Percentiles rank a stretch among this genome's conserved stretches.
Conservation (phyloP, 2,797 vertebrate genomes). For the Chiloscyllium punctatum region DNA sequence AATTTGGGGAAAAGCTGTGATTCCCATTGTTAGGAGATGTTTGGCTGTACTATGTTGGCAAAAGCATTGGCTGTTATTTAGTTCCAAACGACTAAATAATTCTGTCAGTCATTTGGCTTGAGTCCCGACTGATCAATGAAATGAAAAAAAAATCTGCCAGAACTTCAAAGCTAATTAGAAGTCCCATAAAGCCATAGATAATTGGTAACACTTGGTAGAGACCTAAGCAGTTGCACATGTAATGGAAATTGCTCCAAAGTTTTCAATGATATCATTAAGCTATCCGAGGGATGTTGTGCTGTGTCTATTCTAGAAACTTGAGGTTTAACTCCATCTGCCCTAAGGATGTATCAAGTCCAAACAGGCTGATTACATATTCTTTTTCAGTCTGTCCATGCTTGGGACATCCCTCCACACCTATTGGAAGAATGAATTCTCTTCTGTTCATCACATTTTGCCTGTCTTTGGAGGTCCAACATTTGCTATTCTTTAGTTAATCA, state of each 20-base stretch:
- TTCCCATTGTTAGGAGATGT: background rate
- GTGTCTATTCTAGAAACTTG: too few relatives aligned
- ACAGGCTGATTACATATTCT: too few relatives aligned
- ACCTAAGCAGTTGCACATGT: background rate
- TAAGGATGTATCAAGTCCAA: too few relatives aligned
- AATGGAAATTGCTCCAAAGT: background rate
- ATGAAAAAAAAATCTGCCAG: background rate
- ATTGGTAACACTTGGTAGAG: background rate
- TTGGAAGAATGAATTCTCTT: background rate
- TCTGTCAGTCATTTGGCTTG: background rate
- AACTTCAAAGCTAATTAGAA: background rate
- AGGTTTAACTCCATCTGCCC: too few relatives aligned
- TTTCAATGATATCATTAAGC: background rate
- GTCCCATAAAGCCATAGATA: background rate
- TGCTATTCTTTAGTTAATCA: background rate
- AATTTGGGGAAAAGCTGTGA: background rate
- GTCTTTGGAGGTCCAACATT: background rate
- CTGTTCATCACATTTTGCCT: background rate
- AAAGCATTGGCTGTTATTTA: background rate
- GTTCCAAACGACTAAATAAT: background rate
- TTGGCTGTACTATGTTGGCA: background rate
- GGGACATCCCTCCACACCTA: background rate
- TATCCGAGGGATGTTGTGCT: too few relatives aligned
- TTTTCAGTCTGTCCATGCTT: background rate
- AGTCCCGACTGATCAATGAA: background rate